These are phyloP conservation scores for Latheticus oryzae DNA, from an alignment of 2,888 invertebrate species.

Conservation along the genomic window DNA sequence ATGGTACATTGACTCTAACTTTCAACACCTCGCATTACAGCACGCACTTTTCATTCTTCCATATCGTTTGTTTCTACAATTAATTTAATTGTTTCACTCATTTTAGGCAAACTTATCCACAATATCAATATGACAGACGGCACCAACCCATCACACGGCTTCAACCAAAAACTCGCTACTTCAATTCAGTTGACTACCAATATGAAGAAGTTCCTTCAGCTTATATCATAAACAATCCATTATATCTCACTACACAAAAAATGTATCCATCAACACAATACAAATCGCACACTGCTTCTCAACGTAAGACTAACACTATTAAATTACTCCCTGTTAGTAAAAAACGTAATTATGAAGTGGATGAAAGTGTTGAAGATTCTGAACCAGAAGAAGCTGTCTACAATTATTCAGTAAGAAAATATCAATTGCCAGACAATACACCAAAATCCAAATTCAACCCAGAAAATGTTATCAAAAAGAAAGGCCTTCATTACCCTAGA, in stretches of 20 bases:
- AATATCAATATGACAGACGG: conserved; percentile 33
- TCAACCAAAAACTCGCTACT: conserved; percentile 26
- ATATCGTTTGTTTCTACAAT: conserved; percentile 3
- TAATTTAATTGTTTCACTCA: conserved; percentile 24
- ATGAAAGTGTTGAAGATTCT: conserved; percentile 4
- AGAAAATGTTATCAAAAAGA: conserved; percentile 17
- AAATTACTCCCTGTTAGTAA: conserved; percentile 24
- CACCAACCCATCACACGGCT: conserved; percentile 19
- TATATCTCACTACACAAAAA: conserved; percentile 23
- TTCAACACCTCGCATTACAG: conserved; percentile 13
- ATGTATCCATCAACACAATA: conserved; percentile 24
- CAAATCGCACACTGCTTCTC: conserved; percentile 23
- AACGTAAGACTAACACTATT: conserved; percentile 19
- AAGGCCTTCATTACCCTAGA: conserved; percentile 17
- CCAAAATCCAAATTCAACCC: conserved; percentile 4
- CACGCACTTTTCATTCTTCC: conserved; percentile 8
- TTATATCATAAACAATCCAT: conserved; percentile 6
- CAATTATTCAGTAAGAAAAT: conserved; percentile 12
- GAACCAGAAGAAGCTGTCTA: conserved; percentile 5
- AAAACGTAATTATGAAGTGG: conserved; percentile 15
- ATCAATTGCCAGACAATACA: neutral
- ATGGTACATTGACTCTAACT: conserved; percentile 23
- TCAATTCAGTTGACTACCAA: conserved; percentile 26
- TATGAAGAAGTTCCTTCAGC: conserved; percentile 13
- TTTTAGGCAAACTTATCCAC: conserved; percentile 33